Evolutionary conservation across 2,888 invertebrate species (phyloP).

Genomic region (Stomorhina lunata): DNA sequence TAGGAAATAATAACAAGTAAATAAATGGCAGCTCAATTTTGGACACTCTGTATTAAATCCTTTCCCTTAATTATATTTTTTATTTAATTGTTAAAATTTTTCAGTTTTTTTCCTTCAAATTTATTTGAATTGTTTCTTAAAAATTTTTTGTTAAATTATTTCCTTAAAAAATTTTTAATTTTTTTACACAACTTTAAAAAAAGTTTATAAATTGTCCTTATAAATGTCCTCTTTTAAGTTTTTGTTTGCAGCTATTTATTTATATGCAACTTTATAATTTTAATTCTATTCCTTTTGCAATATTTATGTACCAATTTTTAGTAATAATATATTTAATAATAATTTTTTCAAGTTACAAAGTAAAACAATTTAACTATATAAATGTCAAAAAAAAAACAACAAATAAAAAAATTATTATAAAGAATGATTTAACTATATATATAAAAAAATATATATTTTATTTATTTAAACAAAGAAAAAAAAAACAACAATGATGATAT

Average conservation of each 20-base stretch:
- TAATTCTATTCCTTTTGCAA: conserved; percentile 36
- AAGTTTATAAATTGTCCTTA: background rate
- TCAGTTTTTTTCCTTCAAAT: conserved; percentile 1
- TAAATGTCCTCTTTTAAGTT: conserved; percentile 5
- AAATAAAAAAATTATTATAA: conserved; percentile 5
- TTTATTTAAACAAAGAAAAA: conserved; percentile 58
- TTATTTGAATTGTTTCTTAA: conserved; percentile 21
- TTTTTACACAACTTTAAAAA: background rate
- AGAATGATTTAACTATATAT: conserved; percentile 31
- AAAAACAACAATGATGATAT: conserved; percentile 44
- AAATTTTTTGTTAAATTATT: background rate
- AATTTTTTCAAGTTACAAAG: conserved; percentile 34
- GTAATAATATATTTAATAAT: conserved; percentile 3
- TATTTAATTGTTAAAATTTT: background rate
- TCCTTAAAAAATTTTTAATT: background rate
- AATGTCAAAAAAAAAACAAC: conserved; percentile 41
- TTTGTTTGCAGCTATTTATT: conserved; percentile 35
- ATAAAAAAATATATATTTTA: conserved; percentile 49
- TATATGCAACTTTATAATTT: background rate
- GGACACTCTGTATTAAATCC: too few species aligned
- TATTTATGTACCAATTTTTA: conserved; percentile 38
- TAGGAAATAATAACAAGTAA: too few species aligned
- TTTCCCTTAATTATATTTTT: background rate
- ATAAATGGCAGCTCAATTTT: too few species aligned
- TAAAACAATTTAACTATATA: conserved; percentile 25